Conservation (phyloP, 2,888 invertebrate genomes). For the Ethmia dodecea region DNA sequence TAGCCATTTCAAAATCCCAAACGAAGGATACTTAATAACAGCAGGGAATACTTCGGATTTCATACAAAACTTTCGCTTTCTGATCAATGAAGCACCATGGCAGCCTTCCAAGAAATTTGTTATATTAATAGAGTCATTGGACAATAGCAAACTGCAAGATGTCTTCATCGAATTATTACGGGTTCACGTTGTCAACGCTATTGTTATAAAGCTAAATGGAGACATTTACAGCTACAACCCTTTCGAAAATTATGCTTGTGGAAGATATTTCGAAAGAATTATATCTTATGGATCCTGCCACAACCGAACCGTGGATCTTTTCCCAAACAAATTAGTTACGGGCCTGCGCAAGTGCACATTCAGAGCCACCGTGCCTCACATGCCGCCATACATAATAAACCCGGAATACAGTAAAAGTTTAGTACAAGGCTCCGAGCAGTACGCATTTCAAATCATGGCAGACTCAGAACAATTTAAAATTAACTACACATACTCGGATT, state of each 20-base stretch:
- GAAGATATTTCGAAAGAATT: conserved; percentile 37
- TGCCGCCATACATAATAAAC: conserved; percentile 37
- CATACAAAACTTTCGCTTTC: conserved; percentile 12
- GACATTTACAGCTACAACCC: conserved; percentile 48
- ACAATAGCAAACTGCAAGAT: conserved; percentile 16
- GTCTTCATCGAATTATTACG: conserved; percentile 37
- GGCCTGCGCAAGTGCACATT: conserved; percentile 43
- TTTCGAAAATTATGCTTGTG: conserved; percentile 46
- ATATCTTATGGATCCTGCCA: conserved; percentile 38
- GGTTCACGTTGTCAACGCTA: conserved; percentile 29
- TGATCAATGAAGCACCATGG: conserved; percentile 33
- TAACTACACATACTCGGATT: conserved; percentile 28
- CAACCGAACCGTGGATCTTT: conserved; percentile 21
- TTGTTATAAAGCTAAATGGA: conserved; percentile 31
- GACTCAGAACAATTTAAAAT: conserved; percentile 34
- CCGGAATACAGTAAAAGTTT: neutral
- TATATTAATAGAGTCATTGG: conserved; percentile 28
- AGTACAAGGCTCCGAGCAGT: conserved; percentile 33
- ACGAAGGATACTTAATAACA: conserved; percentile 30
- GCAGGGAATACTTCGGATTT: conserved; percentile 23
- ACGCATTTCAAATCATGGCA: conserved; percentile 32
- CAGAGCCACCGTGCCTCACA: conserved; percentile 31
- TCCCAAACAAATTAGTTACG: conserved; percentile 31
- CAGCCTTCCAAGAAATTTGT: conserved; percentile 36
- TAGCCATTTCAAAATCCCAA: neutral